Evolutionary conservation across 2,797 vertebrate genomes (phyloP), one percentile per base, ranked within the genome.

Genomic region (Epinephelus coioides): DNA sequence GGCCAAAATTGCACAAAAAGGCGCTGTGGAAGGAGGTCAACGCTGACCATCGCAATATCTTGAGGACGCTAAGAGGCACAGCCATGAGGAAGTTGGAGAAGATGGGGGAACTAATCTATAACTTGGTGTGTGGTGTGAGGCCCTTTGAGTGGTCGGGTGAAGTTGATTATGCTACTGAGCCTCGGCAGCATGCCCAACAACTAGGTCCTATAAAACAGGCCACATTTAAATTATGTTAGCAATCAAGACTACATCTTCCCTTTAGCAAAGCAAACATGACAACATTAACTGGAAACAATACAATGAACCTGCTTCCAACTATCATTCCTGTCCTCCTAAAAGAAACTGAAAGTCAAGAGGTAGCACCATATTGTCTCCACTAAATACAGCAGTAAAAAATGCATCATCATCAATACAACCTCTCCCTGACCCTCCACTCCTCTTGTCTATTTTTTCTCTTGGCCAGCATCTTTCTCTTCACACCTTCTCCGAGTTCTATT

Each of bases 381-480:
- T 73, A 23, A 81, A 67, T 44, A 40, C 57, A 47, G 43, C 57
- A 64, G 72, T n/a, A 60, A 66, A 63, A 50, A 27, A 19, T 10
- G 3, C 40, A 40, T 50, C 14, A 72, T 54, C 70, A 30, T 6
- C 62, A 55, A 56, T 23, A 73, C 44, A 76, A 68, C 69, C 55
- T 57, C 67, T 69, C 40, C 18, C 17, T 77, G 43, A 78, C 60
- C 68, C 63, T 64, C 15, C 46, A 25, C 19, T 21, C 8, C 3
- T 4, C 3, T 43, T 43, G 21, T 46, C 2, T 54, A 8, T 51
- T 49, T 65, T 30, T 27, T 19, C 8, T 61, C 67, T 53, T 30
- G 18, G 43, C 51, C 13, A 34, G 47, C 18, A 15, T 47, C 34
- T 38, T 54, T 17, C 8, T 57, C n/a, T 40, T 59, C 51, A 51